Evolutionary conservation across 2,113 vertebrate species (phyloP).

Genomic region (Seriola dumerili): DNA sequence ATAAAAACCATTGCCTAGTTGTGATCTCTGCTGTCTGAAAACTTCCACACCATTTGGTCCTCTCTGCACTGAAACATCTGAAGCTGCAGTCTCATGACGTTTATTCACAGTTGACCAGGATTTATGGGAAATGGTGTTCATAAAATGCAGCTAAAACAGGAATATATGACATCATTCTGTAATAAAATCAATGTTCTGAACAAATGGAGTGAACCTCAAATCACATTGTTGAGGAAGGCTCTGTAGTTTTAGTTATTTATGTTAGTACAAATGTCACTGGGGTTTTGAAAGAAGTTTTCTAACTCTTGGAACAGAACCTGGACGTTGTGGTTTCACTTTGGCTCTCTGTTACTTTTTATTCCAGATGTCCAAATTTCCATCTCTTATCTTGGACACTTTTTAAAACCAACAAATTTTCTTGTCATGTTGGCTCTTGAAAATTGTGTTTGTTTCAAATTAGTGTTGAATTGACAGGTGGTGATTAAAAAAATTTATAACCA

Average conservation of each 20-base stretch:
- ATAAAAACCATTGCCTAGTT: no score
- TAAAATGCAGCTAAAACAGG: no score
- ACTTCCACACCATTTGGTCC: no score
- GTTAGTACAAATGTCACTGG: neutral
- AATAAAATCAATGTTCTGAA: neutral
- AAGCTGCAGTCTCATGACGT: no score
- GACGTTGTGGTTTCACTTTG: no score
- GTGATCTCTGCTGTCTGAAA: no score
- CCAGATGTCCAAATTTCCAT: no score
- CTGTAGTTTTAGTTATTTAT: neutral
- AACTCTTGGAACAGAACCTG: no score
- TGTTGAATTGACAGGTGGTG: no score
- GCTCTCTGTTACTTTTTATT: no score
- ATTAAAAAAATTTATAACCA: no score
- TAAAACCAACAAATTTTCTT: neutral
- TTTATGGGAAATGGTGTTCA: no score
- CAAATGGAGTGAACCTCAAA: neutral
- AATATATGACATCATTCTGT: neutral
- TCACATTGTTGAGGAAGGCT: neutral
- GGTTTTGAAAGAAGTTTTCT: neutral
- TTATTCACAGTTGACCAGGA: neutral
- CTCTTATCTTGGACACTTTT: neutral
- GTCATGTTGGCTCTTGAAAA: neutral
- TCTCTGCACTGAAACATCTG: neutral
- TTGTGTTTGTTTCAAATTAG: neutral